These are phyloP conservation scores for Chamaetylas fuelleborni DNA, from an alignment of 2,113 vertebrate genomes.

Conservation along the genomic window DNA sequence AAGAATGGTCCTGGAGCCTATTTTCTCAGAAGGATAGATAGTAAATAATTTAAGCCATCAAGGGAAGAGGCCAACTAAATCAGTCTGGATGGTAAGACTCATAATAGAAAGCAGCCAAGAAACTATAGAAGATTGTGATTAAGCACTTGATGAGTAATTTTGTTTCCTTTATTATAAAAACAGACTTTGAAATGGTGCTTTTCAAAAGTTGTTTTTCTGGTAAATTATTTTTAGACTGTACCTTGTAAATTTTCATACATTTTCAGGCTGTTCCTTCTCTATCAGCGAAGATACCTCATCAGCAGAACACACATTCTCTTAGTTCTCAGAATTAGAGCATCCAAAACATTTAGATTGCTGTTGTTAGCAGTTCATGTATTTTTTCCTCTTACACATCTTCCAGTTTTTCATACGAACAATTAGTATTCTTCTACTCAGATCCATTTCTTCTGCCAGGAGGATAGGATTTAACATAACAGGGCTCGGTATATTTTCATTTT, in stretches of 20 bases:
- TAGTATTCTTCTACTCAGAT: background rate
- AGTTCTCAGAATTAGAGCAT: background rate
- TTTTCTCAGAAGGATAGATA: background rate
- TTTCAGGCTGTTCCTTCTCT: background rate
- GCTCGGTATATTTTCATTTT: constrained; percentile 13
- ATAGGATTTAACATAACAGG: background rate
- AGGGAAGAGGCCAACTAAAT: constrained; percentile 27
- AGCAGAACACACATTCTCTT: background rate
- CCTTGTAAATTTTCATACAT: background rate
- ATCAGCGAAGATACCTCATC: background rate
- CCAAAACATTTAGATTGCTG: background rate
- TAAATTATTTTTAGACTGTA: constrained; percentile 5
- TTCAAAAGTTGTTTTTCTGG: background rate
- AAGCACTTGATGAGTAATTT: constrained; percentile 23
- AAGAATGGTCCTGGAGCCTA: background rate
- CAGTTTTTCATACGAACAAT: background rate
- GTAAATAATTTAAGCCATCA: constrained; percentile 30
- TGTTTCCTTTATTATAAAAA: constrained; percentile 27
- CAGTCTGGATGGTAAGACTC: constrained; percentile 11
- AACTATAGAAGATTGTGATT: constrained; percentile 29
- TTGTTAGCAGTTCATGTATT: background rate
- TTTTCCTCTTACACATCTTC: constrained; percentile 10
- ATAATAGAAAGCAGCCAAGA: background rate
- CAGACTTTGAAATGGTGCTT: background rate
- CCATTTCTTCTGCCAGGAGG: background rate